Percentiles rank a stretch among this genome's conserved stretches.
Conservation (phyloP, 1,140 invertebrate genomes). For the Holotrichia oblita region DNA sequence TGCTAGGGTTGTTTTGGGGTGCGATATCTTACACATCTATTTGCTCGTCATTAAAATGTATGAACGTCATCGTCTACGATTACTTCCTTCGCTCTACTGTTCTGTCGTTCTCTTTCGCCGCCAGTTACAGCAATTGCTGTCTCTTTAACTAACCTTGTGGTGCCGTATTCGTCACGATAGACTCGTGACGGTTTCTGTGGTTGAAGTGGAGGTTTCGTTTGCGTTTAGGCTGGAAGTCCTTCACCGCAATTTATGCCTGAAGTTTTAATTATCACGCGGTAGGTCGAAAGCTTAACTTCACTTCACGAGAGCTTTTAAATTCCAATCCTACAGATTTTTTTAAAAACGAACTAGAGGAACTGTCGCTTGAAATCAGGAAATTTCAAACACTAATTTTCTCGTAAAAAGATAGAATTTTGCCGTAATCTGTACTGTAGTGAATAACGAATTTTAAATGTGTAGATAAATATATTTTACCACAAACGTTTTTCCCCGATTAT, state of each 20-base stretch:
- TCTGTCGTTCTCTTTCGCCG: background rate
- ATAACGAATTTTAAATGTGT: too few species aligned
- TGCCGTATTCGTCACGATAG: too few species aligned
- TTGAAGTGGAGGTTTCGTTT: background rate
- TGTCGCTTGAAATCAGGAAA: too few species aligned
- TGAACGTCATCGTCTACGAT: slow-evolving; percentile 3
- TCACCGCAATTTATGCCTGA: background rate
- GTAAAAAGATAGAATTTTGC: too few species aligned
- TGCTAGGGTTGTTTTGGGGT: too few species aligned
- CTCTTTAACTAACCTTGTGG: background rate
- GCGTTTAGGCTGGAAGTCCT: background rate
- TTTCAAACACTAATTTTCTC: too few species aligned
- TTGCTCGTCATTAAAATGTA: slow-evolving; percentile 20
- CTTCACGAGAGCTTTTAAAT: too few species aligned
- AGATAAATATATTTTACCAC: too few species aligned
- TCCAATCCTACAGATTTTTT: too few species aligned
- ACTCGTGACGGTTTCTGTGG: background rate
- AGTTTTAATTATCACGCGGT: slow-evolving; percentile 8
- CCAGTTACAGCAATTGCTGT: background rate
- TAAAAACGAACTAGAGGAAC: too few species aligned
- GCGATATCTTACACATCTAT: background rate
- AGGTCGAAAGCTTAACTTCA: background rate
- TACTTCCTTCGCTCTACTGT: background rate
- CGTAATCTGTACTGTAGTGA: too few species aligned
- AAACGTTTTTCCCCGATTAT: too few species aligned